Percentiles rank a stretch among this genome's conserved stretches.
phyloP scores from a whole-genome alignment of 1,140 invertebrate species.

The Tetragnatha versicolor region DNA sequence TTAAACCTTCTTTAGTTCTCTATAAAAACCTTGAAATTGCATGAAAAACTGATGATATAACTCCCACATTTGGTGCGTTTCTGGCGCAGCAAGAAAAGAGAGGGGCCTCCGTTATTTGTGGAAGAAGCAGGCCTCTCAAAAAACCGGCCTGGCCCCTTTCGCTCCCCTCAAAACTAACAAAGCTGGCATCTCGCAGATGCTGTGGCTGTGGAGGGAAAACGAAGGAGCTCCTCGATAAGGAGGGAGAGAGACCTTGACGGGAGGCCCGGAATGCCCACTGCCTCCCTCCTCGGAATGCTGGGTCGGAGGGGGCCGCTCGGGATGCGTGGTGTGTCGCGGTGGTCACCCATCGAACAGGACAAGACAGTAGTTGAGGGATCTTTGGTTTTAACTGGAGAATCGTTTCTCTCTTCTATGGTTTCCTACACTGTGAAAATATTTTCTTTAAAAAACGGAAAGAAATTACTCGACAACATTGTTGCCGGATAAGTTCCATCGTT shows the following conservation, averaged over 20 bases:
- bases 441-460: too few species aligned
- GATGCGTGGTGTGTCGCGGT: background rate
- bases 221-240: slow-evolving; percentile 39
- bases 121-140: background rate
- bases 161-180: slow-evolving; percentile 42
- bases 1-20: too few species aligned
- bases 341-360: too few species aligned
- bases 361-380: too few species aligned
- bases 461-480: too few species aligned
- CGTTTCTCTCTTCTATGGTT: too few species aligned
- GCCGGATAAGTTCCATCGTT: too few species aligned
- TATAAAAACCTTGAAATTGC: too few species aligned
- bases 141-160: background rate
- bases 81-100: background rate
- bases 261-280: background rate
- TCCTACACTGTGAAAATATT: too few species aligned
- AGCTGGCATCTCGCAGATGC: slow-evolving; percentile 47
- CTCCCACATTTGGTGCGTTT: too few species aligned
- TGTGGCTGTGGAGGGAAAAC: background rate
- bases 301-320: background rate
- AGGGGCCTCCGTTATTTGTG: background rate
- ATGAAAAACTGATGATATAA: too few species aligned
- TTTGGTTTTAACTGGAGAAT: too few species aligned
- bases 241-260: background rate
- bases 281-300: background rate